Evolutionary conservation across 1,140 invertebrate genomes (phyloP), one percentile per base, ranked within the genome.

Genomic region (Drosophila nigromelanica): DNA sequence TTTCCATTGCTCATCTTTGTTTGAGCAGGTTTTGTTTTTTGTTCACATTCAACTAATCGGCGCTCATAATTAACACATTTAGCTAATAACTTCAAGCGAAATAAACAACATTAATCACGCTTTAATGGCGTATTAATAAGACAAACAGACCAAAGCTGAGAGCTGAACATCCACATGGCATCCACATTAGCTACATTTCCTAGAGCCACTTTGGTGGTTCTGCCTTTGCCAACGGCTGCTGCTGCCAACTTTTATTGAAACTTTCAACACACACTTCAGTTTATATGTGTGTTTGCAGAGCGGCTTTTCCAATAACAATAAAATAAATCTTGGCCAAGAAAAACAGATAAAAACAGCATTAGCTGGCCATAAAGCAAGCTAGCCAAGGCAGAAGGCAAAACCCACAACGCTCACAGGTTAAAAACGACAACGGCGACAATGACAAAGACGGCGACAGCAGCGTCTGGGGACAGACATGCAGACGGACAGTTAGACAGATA

Each of bases 1-100:
- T 54, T 14, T 10, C 12, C 24, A n/a, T 21, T 18, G 12, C 30
- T 7, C 37, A n/a, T 30, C 43, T 21, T 39, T 18, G 37, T 8
- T 39, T 39, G 33, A 15, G 12, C 21, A 15, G 24, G 2, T 15
- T n/a, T 15, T 21, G 6, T 18, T 18, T 56, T 11, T 15, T 14
- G 39, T 30, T 70, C 10, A 10, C 42, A 61, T 59, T 82, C 54
- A 48, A 66, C 56, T 86, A 87, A 82, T 89, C 82, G 78, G 56
- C 64, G 75, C 83, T 87, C 79, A 89, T 87, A 89, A 87, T 87
- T 82, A 87, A 87, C 83, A 89, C 82, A 87, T 87, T 89, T 87
- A 80, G 82, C 79, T 87, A 89, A 87, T 89, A 89, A 87, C 79
- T 89, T 87, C 64, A 51, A 75, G 69, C 66, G 87, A 78, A 87